Evolutionary conservation across 2,797 vertebrate species (phyloP).

Genomic region (Liasis olivaceus): DNA sequence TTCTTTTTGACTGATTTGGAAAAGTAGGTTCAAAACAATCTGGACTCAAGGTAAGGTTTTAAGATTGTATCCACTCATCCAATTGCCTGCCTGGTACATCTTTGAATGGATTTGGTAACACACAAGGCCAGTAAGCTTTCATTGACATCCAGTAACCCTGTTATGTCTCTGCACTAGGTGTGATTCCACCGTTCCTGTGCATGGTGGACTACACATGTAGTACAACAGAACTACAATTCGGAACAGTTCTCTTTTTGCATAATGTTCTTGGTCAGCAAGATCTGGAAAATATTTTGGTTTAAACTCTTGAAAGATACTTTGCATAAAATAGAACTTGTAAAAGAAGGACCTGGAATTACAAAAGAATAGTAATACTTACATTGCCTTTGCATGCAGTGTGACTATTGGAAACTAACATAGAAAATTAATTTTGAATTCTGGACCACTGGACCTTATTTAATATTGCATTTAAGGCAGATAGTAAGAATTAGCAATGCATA

Average conservation of each 20-base stretch:
- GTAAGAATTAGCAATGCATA: not conserved
- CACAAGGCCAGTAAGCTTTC: not conserved
- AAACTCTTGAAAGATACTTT: not conserved
- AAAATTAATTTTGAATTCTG: not conserved
- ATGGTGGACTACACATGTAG: too few relatives aligned
- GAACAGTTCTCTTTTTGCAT: not conserved
- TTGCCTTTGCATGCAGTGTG: not conserved
- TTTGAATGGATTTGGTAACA: not conserved
- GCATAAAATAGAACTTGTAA: not conserved
- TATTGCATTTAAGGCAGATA: not conserved
- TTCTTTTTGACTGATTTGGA: constrained; percentile 70
- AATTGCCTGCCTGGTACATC: not conserved
- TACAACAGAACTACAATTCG: not conserved
- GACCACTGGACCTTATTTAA: not conserved
- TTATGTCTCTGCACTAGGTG: not conserved
- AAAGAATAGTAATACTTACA: not conserved
- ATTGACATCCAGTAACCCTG: not conserved
- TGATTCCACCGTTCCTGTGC: not conserved
- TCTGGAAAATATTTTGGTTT: not conserved
- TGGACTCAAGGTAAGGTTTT: constrained; percentile 37
- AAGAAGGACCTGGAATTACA: not conserved
- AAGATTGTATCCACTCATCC: not conserved
- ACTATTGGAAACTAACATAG: not conserved
- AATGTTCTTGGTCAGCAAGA: too few relatives aligned
- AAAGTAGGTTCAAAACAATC: constrained; percentile 72